Base-by-base conservation (phyloP, 2,888 invertebrate species). In the Eupithecia exiguata region DNA sequence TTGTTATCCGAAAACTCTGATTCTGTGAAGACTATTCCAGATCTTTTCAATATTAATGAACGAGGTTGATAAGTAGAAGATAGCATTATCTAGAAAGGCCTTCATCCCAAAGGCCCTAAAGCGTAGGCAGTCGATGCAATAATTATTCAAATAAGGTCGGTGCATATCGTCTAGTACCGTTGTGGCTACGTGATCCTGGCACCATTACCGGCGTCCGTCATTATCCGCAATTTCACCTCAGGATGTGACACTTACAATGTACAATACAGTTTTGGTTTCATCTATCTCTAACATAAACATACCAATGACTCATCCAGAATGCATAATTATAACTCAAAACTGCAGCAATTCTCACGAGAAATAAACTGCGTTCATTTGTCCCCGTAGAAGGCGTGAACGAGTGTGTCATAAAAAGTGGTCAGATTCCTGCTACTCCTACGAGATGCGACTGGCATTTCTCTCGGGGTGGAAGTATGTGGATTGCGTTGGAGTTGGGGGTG, bases 161-260 rank as follows among this genome's bases (percentile, higher is more conserved):
- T 88, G 86, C 87, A 89, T 88, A 82, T 77, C 79, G 80, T 78
- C 79, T 76, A 79, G 86, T 91, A 91, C 93, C 92, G 93, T 92
- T 93, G 88, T 77, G 77, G 81, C 87, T 89, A 92, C 92, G 92
- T 92, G 92, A 91, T 91, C 87, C 90, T 89, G 89, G 88, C 89
- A 89, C 88, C 85, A 84, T 82, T 81, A 81, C 40, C 40, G 40
- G 25, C 21, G 40, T 21, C n/a, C 40, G 63, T 65, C 63, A 65
- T 38, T 36, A 65, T 36, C 63, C n/a, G 14, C 58, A 58, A 65
- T 65, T 65, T 65, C n/a, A 65, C 84, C 90, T 88, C 90, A 90
- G 91, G 91, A 92, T 89, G 84, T 91, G 89, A 82, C 92, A 89
- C 88, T 91, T 92, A 82, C 81, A 84, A 84, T 80, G 72, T 78